Conservation (phyloP, 2,113 vertebrate species). For the Oplegnathus fasciatus region DNA sequence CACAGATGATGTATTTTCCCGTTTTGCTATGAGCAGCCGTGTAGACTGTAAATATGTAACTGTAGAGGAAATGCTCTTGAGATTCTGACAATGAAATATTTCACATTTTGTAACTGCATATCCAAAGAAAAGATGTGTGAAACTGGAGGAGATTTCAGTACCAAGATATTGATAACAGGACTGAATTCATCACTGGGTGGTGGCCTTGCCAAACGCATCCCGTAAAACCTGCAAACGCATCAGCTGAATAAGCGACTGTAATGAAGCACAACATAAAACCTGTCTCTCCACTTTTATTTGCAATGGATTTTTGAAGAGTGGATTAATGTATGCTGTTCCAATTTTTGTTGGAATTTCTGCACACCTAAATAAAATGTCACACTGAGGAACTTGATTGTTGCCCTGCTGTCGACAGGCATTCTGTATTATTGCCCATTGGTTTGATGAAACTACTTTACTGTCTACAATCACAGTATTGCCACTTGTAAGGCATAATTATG, state of each 20-base stretch:
- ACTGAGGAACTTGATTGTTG: neutral
- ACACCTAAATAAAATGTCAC: constrained; percentile 25
- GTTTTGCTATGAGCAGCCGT: constrained; percentile 38
- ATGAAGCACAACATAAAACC: constrained; percentile 9
- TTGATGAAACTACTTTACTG: constrained; percentile 29
- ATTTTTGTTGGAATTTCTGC: neutral
- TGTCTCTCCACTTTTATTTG: neutral
- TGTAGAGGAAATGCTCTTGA: constrained; percentile 34
- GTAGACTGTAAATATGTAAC: constrained; percentile 38
- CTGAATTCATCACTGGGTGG: constrained; percentile 6
- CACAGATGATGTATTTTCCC: constrained; percentile 44
- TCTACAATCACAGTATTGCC: constrained; percentile 14
- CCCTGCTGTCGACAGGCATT: constrained; percentile 8
- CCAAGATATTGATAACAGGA: neutral
- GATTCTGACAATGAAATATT: constrained; percentile 25
- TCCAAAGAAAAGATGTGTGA: constrained; percentile 10
- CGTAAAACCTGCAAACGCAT: constrained; percentile 25
- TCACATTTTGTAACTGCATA: constrained; percentile 16
- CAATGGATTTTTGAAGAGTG: neutral
- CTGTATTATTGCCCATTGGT: constrained; percentile 12
- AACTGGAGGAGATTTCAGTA: constrained; percentile 7
- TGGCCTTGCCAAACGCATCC: constrained; percentile 10
- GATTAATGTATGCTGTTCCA: constrained; percentile 1
- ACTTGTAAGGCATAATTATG: constrained; percentile 39
- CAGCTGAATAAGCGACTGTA: constrained; percentile 19